phyloP scores from a whole-genome alignment of 2,797 vertebrate genomes.

The Chelon auratus region DNA sequence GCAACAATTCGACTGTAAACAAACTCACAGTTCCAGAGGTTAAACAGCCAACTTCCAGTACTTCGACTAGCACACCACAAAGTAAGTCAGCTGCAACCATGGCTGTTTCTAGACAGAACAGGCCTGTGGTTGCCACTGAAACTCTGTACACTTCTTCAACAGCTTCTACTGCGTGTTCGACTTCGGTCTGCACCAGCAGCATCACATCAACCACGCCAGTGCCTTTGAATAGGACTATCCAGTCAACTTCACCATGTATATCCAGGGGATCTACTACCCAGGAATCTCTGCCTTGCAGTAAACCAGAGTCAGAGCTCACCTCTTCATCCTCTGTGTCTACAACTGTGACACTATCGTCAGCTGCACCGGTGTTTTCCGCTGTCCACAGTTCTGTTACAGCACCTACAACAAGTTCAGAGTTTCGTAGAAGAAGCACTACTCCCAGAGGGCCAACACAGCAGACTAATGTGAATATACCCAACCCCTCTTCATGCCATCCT shows the following conservation, averaged over 20 bases:
- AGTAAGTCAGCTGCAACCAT: slow-evolving; percentile 35
- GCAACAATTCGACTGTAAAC: slow-evolving; percentile 42
- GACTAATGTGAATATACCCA: slow-evolving; percentile 44
- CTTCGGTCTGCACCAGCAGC: slow-evolving; percentile 49
- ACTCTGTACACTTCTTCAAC: slow-evolving; percentile 31
- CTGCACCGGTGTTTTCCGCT: slow-evolving; percentile 41
- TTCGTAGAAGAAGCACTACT: slow-evolving; percentile 67
- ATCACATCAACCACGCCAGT: slow-evolving; percentile 37
- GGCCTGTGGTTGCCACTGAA: slow-evolving; percentile 39
- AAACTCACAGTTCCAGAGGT: slow-evolving; percentile 49
- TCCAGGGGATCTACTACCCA: slow-evolving; percentile 53
- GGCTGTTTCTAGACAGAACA: slow-evolving; percentile 65
- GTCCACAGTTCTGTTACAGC: slow-evolving; percentile 41
- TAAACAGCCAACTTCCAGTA: slow-evolving; percentile 46
- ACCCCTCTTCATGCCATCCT: slow-evolving; percentile 58
- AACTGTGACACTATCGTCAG: slow-evolving; percentile 40
- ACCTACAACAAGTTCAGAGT: slow-evolving; percentile 63
- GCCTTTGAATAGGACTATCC: slow-evolving; percentile 49
- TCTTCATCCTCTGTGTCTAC: slow-evolving; percentile 46
- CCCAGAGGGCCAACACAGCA: slow-evolving; percentile 59
- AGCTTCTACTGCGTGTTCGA: slow-evolving; percentile 40
- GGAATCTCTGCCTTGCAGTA: slow-evolving; percentile 47
- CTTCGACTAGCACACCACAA: slow-evolving; percentile 46
- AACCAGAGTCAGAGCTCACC: slow-evolving; percentile 52
- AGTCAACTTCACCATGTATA: slow-evolving; percentile 47